These are phyloP conservation scores for Drosophila multiciliata DNA, from an alignment of 2,888 invertebrate species.

Conservation along the genomic window DNA sequence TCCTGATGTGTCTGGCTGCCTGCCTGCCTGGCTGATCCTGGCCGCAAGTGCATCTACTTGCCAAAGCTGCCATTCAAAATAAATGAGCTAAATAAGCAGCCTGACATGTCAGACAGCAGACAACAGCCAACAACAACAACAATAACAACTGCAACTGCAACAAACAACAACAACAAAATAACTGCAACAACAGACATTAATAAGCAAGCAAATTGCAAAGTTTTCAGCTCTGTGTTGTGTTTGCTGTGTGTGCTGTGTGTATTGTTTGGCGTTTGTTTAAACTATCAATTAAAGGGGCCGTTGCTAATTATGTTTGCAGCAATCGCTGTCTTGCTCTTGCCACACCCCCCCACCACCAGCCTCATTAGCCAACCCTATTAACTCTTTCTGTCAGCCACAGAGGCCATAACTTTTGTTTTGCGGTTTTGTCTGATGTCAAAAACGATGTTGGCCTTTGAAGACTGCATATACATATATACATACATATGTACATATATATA, in stretches of 20 bases:
- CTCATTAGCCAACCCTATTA: neutral
- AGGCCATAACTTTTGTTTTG: constrained; percentile 45
- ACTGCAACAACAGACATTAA: constrained; percentile 54
- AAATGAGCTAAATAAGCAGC: constrained; percentile 81
- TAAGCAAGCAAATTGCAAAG: constrained; percentile 74
- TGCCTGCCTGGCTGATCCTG: constrained; percentile 23
- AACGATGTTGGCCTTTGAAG: constrained; percentile 32
- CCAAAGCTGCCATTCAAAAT: constrained; percentile 78
- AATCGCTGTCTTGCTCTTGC: constrained; percentile 15
- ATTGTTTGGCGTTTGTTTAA: constrained; percentile 60
- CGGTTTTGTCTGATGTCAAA: constrained; percentile 42
- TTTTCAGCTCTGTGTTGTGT: constrained; percentile 39
- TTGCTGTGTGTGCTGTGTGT: constrained; percentile 18
- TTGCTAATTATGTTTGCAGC: constrained; percentile 75
- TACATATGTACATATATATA: neutral
- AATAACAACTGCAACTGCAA: constrained; percentile 5
- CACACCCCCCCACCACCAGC: neutral
- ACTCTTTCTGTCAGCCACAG: constrained; percentile 24
- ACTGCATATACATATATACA: constrained; percentile 1
- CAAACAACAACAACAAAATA: constrained; percentile 22
- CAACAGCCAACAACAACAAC: constrained; percentile 26
- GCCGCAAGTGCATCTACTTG: constrained; percentile 71
- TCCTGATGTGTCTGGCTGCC: constrained; percentile 10
- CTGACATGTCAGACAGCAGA: constrained; percentile 63
- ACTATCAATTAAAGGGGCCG: constrained; percentile 77